Base-by-base conservation (phyloP, 2,113 vertebrate genomes). In the Nansenia antarctica region DNA sequence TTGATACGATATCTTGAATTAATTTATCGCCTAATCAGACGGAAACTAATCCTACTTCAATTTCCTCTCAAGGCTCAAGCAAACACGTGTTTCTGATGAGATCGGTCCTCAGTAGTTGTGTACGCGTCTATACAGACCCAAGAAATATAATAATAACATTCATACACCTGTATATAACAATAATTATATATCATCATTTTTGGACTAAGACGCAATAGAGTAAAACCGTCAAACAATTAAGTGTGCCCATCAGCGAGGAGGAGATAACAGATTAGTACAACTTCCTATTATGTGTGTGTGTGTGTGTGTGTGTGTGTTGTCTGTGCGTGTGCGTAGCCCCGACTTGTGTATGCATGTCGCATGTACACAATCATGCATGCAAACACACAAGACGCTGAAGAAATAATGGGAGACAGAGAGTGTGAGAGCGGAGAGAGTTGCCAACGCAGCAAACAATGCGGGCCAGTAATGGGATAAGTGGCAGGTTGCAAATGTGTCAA, bases 401-500 rank as follows among this genome's bases (percentile, higher is more conserved):
- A n/a, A n/a, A n/a, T n/a, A n/a, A 31, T 34, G 22, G 64, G 64
- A 78, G 74, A 72, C 9, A 54, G 80, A 70, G 69, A 62, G 69
- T 35, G 67, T 65, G 9, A 66, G 76, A 73, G 76, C 77, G 65
- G 76, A 73, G 76, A 79, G 65, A 85, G 67, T 84, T n/a, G 83
- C 77, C 60, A 79, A 89, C 76, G 67, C 83, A 82, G 82, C 80
- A 85, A 84, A 86, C 85, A 81, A 80, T 72, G 69, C 73, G 26
- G 62, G 77, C 27, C 67, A 34, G 77, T 89, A 89, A 89, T 89
- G 81, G 84, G 82, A 82, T 89, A 91, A 89, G 82, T 85, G 87
- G 87, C 65, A 57, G 81, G 72, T 84, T 87, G 81, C 86, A 88
- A 86, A 88, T 79, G 86, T 87, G 85, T 79, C 85, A 89, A 86